Evolutionary conservation across 2,797 vertebrate genomes (phyloP).

Genomic region (Coluber constrictor): DNA sequence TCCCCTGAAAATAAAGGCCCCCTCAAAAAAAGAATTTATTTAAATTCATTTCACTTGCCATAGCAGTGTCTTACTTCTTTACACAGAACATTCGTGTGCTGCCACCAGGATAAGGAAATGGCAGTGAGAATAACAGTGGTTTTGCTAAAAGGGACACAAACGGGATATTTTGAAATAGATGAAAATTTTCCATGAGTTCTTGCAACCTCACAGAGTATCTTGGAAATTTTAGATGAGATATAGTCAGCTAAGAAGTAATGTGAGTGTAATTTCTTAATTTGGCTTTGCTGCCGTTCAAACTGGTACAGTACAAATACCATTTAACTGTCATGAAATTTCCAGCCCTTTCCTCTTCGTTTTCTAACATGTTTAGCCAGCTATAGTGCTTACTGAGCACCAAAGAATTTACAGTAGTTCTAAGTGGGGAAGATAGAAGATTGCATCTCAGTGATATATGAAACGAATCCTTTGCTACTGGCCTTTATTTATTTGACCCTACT

Average conservation of each 20-base stretch:
- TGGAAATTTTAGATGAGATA: not conserved
- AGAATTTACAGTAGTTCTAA: not conserved
- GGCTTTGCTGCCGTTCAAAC: too few relatives aligned
- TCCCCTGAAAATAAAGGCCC: slow-evolving; percentile 34
- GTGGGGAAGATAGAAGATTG: not conserved
- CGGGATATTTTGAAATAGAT: not conserved
- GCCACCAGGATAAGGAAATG: not conserved
- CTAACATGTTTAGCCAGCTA: not conserved
- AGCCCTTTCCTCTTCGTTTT: not conserved
- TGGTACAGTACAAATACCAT: not conserved
- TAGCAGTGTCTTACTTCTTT: not conserved
- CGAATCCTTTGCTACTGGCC: not conserved
- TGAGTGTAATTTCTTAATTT: not conserved
- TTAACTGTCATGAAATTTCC: not conserved
- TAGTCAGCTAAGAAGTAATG: not conserved
- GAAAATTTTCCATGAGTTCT: not conserved
- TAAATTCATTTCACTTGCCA: slow-evolving; percentile 21
- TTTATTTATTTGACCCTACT: not conserved
- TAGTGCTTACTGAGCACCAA: not conserved
- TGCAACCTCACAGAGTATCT: not conserved
- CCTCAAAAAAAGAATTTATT: slow-evolving; percentile 40
- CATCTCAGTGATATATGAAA: not conserved
- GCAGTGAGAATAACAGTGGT: too few relatives aligned
- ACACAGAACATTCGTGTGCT: not conserved
- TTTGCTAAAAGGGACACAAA: not conserved